Percentiles rank a stretch among this genome's conserved stretches.
These are phyloP conservation scores for Psix sp. DNA, from an alignment of 1,140 invertebrate genomes.

Conservation along the genomic window DNA sequence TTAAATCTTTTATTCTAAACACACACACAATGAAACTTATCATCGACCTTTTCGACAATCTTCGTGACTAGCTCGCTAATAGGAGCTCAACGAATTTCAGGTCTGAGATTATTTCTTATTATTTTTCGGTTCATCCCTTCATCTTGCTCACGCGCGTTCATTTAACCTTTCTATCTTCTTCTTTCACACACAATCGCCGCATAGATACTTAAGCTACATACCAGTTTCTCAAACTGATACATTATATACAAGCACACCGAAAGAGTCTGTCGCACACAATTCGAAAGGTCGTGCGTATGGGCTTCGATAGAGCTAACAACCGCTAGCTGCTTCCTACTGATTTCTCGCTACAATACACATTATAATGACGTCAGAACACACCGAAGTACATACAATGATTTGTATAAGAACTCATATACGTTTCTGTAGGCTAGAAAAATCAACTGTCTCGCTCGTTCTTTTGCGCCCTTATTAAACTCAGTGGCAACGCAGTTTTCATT, in stretches of 20 bases:
- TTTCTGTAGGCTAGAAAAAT: conserved; percentile 43
- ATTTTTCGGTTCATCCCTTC: conserved; percentile 31
- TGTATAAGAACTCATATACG: conserved; percentile 57
- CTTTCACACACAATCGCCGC: not conserved
- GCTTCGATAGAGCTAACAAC: conserved; percentile 55
- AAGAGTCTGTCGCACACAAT: conserved; percentile 47
- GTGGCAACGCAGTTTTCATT: conserved; percentile 43
- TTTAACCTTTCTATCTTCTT: conserved; percentile 9
- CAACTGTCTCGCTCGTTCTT: conserved; percentile 50
- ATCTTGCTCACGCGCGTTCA: not conserved
- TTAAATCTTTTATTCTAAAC: conserved; percentile 59
- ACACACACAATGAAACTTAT: conserved; percentile 49
- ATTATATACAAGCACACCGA: conserved; percentile 52
- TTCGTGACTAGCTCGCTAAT: conserved; percentile 57
- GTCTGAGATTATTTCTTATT: conserved; percentile 42
- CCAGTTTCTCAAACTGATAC: conserved; percentile 55
- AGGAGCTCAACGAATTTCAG: conserved; percentile 43
- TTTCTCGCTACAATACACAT: conserved; percentile 62
- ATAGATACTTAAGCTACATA: conserved; percentile 43
- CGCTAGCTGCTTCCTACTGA: conserved; percentile 61
- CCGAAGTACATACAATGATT: conserved; percentile 56
- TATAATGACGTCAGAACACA: conserved; percentile 57
- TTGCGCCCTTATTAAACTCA: conserved; percentile 40
- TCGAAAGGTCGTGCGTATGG: conserved; percentile 39
- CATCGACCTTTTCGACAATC: conserved; percentile 41